Percentiles rank a stretch among this genome's conserved stretches.
phyloP scores from a whole-genome alignment of 2,888 invertebrate species.

The Drosophila neonasuta region DNA sequence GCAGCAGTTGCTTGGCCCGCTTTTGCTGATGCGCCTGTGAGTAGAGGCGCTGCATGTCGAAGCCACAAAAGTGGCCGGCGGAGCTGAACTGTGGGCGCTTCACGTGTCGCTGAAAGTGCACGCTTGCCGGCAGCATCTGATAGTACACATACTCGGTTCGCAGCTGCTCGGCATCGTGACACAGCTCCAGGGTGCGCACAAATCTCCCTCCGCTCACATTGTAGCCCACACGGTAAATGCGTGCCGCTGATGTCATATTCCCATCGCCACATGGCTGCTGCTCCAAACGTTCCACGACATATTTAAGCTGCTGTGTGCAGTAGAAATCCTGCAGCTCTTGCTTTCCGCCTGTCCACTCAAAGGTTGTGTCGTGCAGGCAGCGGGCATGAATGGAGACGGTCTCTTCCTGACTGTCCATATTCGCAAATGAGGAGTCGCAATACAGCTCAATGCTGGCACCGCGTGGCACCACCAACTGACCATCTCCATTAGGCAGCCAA shows the following conservation, averaged over 20 bases:
- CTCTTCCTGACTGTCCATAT: slow-evolving; percentile 24
- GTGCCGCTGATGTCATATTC: slow-evolving; percentile 26
- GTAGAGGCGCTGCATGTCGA: slow-evolving; percentile 79
- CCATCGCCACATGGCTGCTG: slow-evolving; percentile 52
- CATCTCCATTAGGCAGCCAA: slow-evolving; percentile 72
- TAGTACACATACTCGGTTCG: slow-evolving; percentile 80
- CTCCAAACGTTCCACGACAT: slow-evolving; percentile 63
- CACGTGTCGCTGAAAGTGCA: slow-evolving; percentile 81
- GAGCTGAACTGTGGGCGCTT: slow-evolving; percentile 80
- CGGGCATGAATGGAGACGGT: slow-evolving; percentile 52
- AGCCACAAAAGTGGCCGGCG: slow-evolving; percentile 77
- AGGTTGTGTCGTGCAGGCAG: slow-evolving; percentile 66
- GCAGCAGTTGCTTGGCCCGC: slow-evolving; percentile 74
- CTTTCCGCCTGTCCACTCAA: slow-evolving; percentile 60
- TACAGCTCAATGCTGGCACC: slow-evolving; percentile 76
- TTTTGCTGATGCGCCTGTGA: slow-evolving; percentile 76
- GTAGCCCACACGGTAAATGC: slow-evolving; percentile 81
- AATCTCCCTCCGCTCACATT: slow-evolving; percentile 72
- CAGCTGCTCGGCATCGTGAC: slow-evolving; percentile 79
- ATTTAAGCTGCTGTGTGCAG: slow-evolving; percentile 60
- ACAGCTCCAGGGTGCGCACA: slow-evolving; percentile 81
- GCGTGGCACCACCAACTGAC: slow-evolving; percentile 69
- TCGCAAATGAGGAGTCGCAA: slow-evolving; percentile 67
- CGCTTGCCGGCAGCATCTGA: slow-evolving; percentile 80
- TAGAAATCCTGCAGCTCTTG: slow-evolving; percentile 62